Evolutionary conservation across 2,113 vertebrate genomes (phyloP), one percentile per base, ranked within the genome.

Genomic region (Dasypus novemcinctus): DNA sequence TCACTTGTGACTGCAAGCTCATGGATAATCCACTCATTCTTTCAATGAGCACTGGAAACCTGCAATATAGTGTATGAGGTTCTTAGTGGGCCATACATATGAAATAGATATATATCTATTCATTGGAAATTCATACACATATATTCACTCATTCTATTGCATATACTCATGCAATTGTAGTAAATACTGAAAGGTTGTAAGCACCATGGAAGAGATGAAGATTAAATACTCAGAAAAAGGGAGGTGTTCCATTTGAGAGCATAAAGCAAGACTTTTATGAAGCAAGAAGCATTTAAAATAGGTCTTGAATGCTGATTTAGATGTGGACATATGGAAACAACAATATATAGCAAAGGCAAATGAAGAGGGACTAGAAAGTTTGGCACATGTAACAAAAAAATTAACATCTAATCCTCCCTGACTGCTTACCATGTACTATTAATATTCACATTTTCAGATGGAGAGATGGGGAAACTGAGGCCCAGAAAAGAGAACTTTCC

Each of bases 241-340:
- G 1, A 71, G 20, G 25, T 75, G 78, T 46, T 54, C 52, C 36
- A 90, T 20, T 0, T 63, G 33, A 91, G 25, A 31, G 2, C 7
- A 74, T 31, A 85, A 87, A 82, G 23, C 54, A 93, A 93, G n/a
- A 96, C n/a, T 76, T 93, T 87, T 80, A 79, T 41, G 31, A 33
- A 79, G 21, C 4, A 74, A 93, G 59, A 96, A 90, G 17, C 11
- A 52, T 68, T 29, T 71, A 87, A 90, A 90, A 75, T 66, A 41
- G 14, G 27, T 36, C 38, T 63, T 36, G 46, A 95, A 78, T 38
- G 2, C 66, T 81, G 20, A 11, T 1, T 71, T 90, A 74, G 13
- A 36, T 52, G 75, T 87, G 15, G 0, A 36, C 54, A 23, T 43
- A 4, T 84, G 36, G 36, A 85, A 92, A 80, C 33, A 13, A 69